Base-by-base conservation (phyloP, 1,140 invertebrate species). In the Adoxophyes honmai region DNA sequence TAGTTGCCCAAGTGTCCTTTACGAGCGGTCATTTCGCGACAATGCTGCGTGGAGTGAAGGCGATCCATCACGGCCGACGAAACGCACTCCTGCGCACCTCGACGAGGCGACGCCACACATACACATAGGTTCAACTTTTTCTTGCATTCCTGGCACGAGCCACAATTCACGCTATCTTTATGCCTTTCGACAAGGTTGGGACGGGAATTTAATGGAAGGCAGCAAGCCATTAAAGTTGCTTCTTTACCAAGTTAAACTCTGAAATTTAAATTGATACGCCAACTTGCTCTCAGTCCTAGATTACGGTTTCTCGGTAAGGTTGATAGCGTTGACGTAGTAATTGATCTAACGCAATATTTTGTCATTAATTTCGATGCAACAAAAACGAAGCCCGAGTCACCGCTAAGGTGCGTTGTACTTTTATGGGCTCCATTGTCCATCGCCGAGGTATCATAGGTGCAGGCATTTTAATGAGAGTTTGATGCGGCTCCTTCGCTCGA, bases 61-160 rank as follows among this genome's bases (percentile, higher is more conserved):
- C 9, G 8, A 36, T 54, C 33, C 52, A 37, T 54, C 52, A 54
- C 52, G 3, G 8, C 34, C n/a, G 34, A 2, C 34, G 9, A 9
- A 36, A 4, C 3, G 34, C 21, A 28, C 21, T 28, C n/a, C 34
- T 1, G 34, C 34, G 34, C 21, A 28, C 2, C 21, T 28, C 21
- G 21, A 2, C 21, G 6, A 28, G 2, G 21, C 21, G 6, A 28
- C 21, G 21, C 6, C 21, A 28, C 21, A 28, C 21, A 28, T 28
- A 36, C 34, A 28, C 10, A 13, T n/a, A n/a, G n/a, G n/a, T 18
- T 33, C 28, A 18, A 18, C 15, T 70, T 74, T 80, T 77, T 72
- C 63, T 67, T 51, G 59, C 75, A 76, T 81, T 83, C 80, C 52
- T 60, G 61, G 69, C 82, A 73, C 80, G 82, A 80, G 82, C 77